Percentiles rank a stretch among this genome's conserved stretches.
These are phyloP conservation scores for Fregetta grallaria DNA, from an alignment of 2,113 vertebrate species.

Conservation along the genomic window DNA sequence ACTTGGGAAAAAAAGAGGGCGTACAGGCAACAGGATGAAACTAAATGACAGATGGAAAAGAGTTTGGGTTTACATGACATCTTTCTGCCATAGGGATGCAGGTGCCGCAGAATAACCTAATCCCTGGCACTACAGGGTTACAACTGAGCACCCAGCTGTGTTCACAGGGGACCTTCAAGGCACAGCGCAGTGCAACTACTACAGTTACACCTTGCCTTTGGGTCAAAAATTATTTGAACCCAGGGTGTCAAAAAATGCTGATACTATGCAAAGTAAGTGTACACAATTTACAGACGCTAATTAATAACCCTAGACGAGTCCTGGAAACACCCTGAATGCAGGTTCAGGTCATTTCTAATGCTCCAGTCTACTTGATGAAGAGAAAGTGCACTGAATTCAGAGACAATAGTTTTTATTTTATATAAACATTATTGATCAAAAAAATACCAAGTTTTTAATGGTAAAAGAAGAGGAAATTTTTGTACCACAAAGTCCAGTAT, in stretches of 20 bases:
- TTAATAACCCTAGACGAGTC: background rate
- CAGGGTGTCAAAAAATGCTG: background rate
- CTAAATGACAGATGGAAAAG: background rate
- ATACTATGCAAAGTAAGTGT: background rate
- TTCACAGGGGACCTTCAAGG: background rate
- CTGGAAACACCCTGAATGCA: background rate
- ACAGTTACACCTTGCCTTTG: background rate
- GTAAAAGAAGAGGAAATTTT: background rate
- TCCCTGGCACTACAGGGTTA: background rate
- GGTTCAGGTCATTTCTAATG: background rate
- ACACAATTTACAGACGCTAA: background rate
- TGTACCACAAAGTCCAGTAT: background rate
- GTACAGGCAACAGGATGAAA: background rate
- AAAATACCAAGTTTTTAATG: background rate
- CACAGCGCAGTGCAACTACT: background rate
- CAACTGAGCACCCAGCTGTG: rapidly evolving
- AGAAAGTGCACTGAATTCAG: background rate
- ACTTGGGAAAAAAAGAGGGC: background rate
- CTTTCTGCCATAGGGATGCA: background rate
- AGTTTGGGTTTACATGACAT: background rate
- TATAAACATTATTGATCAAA: background rate
- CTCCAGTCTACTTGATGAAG: background rate
- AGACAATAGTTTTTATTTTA: background rate
- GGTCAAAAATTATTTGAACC: background rate
- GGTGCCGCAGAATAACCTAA: background rate